Conservation (phyloP, 2,888 invertebrate genomes). For the Lysandra bellargus region DNA sequence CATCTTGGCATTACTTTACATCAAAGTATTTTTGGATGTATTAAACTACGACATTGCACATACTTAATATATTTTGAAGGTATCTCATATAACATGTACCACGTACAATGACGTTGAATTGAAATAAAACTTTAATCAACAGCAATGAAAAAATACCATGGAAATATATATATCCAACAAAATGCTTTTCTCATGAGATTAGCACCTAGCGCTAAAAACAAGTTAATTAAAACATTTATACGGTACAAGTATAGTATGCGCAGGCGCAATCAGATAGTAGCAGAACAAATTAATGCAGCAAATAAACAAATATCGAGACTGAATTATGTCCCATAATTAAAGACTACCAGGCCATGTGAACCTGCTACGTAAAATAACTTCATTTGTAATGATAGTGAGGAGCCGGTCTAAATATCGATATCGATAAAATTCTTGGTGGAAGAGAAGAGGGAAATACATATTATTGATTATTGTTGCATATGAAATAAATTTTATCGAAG, state of each 20-base stretch:
- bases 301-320: constrained; percentile 41
- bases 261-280: constrained; percentile 24
- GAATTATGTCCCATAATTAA: constrained; percentile 74
- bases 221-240: constrained; percentile 2
- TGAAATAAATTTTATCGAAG: too few relatives aligned
- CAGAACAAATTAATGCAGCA: constrained; percentile 31
- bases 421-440: neutral
- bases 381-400: constrained; percentile 44
- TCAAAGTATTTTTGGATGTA: too few relatives aligned
- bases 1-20: neutral
- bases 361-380: constrained; percentile 50
- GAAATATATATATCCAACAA: neutral
- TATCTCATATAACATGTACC: too few relatives aligned
- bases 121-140: neutral
- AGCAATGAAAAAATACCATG: neutral
- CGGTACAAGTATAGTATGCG: neutral
- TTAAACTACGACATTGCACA: too few relatives aligned
- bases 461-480: too few relatives aligned
- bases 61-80: too few relatives aligned
- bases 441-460: neutral
- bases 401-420: neutral
- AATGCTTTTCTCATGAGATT: neutral
- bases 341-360: constrained; percentile 54
- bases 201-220: neutral
- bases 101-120: too few relatives aligned